Conservation (phyloP, 2,888 invertebrate genomes). For the Leptopilina drosophilae region DNA sequence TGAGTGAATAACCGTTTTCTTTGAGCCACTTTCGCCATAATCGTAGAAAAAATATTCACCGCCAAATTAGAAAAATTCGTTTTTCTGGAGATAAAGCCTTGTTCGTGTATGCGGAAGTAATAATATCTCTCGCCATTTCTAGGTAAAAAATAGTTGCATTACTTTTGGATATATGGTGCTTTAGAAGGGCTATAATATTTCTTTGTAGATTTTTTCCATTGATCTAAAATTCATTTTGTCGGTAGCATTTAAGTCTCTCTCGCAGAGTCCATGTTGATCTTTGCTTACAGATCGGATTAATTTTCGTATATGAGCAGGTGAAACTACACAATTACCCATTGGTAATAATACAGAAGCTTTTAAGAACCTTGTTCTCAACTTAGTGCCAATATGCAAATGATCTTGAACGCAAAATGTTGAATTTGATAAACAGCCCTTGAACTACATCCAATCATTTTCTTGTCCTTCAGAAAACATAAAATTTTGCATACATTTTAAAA, state of each 20-base stretch:
- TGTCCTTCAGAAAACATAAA: no score
- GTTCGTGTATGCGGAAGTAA: not conserved
- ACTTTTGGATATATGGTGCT: not conserved
- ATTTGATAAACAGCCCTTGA: no score
- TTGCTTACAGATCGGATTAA: not conserved
- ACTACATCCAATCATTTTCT: no score
- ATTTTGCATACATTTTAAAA: no score
- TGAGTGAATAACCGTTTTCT: not conserved
- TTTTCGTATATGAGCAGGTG: no score
- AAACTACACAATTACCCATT: no score
- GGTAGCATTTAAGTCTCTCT: not conserved
- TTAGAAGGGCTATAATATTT: not conserved
- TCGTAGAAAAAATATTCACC: not conserved
- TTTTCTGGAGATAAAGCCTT: not conserved
- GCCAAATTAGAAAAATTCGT: conserved; percentile 4
- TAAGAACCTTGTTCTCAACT: no score
- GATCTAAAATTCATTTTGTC: conserved; percentile 7
- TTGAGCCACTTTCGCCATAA: conserved; percentile 17
- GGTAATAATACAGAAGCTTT: no score
- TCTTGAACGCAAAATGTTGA: no score
- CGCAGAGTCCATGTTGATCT: not conserved
- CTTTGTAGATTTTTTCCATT: not conserved
- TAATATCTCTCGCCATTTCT: not conserved
- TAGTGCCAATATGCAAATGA: no score
- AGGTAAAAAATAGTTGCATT: not conserved